Percentiles rank a stretch among this genome's conserved stretches.
phyloP scores from a whole-genome alignment of 2,888 invertebrate species.

The Amiota minor region DNA sequence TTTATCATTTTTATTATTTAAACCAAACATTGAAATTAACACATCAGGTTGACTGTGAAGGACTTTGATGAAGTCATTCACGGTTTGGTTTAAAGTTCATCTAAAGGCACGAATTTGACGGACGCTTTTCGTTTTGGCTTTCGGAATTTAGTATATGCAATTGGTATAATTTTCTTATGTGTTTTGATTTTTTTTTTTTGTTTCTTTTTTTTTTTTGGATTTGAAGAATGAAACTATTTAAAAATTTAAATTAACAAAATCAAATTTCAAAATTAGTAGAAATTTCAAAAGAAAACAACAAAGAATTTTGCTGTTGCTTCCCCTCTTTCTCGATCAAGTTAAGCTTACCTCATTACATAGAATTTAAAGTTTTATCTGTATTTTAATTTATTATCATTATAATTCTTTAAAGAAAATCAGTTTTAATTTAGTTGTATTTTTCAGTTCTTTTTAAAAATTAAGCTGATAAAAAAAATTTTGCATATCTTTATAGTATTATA shows the following conservation, averaged over 20 bases:
- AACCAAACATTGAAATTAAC: conserved; percentile 28
- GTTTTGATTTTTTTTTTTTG: conserved; percentile 8
- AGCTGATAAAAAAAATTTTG: too few relatives aligned
- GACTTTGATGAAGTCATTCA: conserved; percentile 18
- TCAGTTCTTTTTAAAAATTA: too few relatives aligned
- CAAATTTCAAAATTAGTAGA: not conserved
- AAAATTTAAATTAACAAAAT: conserved; percentile 29
- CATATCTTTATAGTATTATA: too few relatives aligned
- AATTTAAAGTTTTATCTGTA: not conserved
- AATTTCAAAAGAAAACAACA: not conserved
- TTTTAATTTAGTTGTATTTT: too few relatives aligned
- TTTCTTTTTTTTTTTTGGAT: conserved; percentile 1
- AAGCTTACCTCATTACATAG: conserved; percentile 9
- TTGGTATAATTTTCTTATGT: not conserved
- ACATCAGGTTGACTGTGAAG: conserved; percentile 24
- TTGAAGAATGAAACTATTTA: conserved; percentile 25
- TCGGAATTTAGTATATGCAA: conserved; percentile 1
- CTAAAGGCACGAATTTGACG: conserved; percentile 72
- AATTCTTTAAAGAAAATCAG: too few relatives aligned
- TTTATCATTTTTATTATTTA: conserved; percentile 37
- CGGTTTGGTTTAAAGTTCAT: conserved; percentile 69
- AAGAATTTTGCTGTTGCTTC: not conserved
- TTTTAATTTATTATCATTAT: not conserved
- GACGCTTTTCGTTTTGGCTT: conserved; percentile 71
- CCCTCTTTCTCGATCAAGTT: not conserved